Percentiles rank a stretch among this genome's conserved stretches.
phyloP scores from a whole-genome alignment of 2,113 vertebrate species.

The Megaleporinus macrocephalus region DNA sequence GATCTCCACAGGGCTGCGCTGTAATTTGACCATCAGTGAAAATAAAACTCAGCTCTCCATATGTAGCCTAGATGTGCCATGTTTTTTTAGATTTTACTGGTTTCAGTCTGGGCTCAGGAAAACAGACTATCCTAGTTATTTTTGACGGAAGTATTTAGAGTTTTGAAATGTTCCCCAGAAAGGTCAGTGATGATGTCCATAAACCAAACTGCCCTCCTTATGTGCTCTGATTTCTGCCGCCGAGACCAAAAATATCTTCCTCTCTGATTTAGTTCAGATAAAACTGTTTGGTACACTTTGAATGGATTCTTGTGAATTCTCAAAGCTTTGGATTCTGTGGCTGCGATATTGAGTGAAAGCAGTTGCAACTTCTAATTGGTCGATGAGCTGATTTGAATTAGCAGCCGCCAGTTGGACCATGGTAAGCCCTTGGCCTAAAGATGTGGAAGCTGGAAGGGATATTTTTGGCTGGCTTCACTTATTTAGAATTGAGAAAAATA shows the following conservation, averaged over 20 bases:
- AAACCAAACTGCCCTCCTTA: constrained; percentile 1
- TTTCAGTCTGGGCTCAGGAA: constrained; percentile 1
- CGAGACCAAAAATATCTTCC: neutral
- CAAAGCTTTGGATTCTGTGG: constrained; percentile 8
- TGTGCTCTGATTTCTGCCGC: constrained; percentile 21
- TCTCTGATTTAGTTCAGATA: neutral
- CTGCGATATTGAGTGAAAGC: constrained; percentile 14
- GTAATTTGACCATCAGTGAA: neutral
- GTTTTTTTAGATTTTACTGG: neutral
- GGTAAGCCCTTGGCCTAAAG: constrained; percentile 20
- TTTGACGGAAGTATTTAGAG: neutral
- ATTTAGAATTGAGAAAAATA: constrained; percentile 39
- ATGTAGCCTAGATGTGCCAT: neutral
- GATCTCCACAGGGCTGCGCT: neutral
- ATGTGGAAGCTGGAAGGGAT: constrained; percentile 20
- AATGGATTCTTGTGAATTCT: neutral
- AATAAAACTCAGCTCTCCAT: neutral
- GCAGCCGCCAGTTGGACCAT: constrained; percentile 12
- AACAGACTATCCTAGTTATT: neutral
- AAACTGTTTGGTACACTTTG: constrained; percentile 22
- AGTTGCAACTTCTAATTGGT: constrained; percentile 34
- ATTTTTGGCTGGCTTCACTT: constrained; percentile 1
- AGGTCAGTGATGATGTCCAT: constrained; percentile 20
- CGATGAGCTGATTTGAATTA: constrained; percentile 40
- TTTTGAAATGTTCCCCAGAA: constrained; percentile 11